Percentiles rank a stretch among this genome's conserved stretches.
Evolutionary conservation across 2,113 vertebrate species (phyloP).

Genomic region (Hippocampus mohnikei): DNA sequence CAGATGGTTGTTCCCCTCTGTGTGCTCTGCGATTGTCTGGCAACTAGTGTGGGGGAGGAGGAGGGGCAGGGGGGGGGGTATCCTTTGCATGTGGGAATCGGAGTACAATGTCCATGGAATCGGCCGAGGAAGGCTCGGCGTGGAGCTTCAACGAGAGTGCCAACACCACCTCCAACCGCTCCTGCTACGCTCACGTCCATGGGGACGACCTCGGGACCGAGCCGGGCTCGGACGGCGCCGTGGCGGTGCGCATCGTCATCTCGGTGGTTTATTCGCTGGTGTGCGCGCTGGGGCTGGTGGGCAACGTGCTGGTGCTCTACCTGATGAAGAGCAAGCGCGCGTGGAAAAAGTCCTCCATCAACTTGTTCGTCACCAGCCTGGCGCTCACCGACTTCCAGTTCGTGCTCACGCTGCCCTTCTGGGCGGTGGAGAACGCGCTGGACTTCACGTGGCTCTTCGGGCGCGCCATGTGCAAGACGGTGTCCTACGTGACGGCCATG

Average conservation of each 20-base stretch:
- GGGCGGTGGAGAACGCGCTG: conserved; percentile 92
- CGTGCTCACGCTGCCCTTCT: conserved; percentile 91
- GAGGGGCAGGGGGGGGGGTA: not conserved
- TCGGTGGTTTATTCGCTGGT: conserved; percentile 88
- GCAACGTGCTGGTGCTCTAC: conserved; percentile 89
- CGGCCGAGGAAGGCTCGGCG: conserved; percentile 39
- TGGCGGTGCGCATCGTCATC: conserved; percentile 78
- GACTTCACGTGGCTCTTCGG: conserved; percentile 96
- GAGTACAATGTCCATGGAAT: conserved; percentile 61
- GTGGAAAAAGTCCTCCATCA: conserved; percentile 92
- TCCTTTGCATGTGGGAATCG: not conserved
- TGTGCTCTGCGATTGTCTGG: no score
- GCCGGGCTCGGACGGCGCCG: conserved; percentile 71
- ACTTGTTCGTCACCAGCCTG: conserved; percentile 90
- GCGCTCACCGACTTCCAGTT: conserved; percentile 95
- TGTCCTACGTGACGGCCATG: conserved; percentile 88
- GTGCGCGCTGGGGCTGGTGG: conserved; percentile 87
- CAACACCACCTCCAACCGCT: conserved; percentile 73
- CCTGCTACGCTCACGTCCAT: conserved; percentile 55
- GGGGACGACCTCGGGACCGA: conserved; percentile 56
- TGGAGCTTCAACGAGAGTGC: conserved; percentile 39
- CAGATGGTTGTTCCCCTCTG: no score
- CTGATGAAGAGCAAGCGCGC: conserved; percentile 87
- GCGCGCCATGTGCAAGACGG: conserved; percentile 91
- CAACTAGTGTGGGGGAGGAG: no score